Conservation (phyloP, 1,140 invertebrate species). For the Portunus trituberculatus region DNA sequence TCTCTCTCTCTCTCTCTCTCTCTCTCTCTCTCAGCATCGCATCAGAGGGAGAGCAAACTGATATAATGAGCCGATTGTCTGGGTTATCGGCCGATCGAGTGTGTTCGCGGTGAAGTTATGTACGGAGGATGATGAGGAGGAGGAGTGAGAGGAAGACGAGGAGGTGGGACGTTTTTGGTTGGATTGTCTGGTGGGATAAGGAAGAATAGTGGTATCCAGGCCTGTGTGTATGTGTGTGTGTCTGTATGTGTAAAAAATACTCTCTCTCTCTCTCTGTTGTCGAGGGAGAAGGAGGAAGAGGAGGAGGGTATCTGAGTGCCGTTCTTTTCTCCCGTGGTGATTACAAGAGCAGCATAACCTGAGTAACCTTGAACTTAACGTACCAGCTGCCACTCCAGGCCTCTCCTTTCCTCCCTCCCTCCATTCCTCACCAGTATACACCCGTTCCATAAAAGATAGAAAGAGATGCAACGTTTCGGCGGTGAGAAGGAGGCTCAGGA, state of each 20-base stretch:
- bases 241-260: neutral
- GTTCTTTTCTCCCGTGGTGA: too few relatives aligned
- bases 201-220: neutral
- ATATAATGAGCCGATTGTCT: conserved; percentile 54
- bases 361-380: too few relatives aligned
- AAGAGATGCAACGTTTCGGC: neutral
- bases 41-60: conserved; percentile 35
- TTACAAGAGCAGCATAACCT: too few relatives aligned
- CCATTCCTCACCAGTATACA: neutral
- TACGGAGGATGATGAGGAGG: neutral
- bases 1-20: too few relatives aligned
- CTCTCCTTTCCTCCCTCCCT: neutral
- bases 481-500: too few relatives aligned
- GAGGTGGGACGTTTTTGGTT: neutral
- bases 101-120: conserved; percentile 23
- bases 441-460: neutral
- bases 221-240: conserved; percentile 15
- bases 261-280: too few relatives aligned
- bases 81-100: conserved; percentile 43
- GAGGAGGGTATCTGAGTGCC: too few relatives aligned
- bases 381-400: too few relatives aligned
- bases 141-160: neutral
- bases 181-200: neutral
- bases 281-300: too few relatives aligned
- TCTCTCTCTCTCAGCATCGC: conserved; percentile 16